phyloP scores from a whole-genome alignment of 2,888 invertebrate species.

The Xestoiulus laeticollis region DNA sequence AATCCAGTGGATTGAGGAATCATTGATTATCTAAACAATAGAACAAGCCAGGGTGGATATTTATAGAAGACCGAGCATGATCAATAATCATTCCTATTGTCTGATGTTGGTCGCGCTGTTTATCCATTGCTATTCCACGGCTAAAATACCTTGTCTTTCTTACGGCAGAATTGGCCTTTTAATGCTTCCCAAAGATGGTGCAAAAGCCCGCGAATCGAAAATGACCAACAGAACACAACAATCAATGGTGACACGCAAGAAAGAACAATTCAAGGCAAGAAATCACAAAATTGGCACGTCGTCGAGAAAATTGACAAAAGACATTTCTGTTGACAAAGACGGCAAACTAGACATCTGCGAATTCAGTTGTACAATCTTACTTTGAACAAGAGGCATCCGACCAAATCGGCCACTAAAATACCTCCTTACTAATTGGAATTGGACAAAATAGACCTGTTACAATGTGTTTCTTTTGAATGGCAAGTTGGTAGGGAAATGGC shows the following conservation, averaged over 20 bases:
- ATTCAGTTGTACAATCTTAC: neutral
- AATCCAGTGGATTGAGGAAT: slow-evolving; percentile 21
- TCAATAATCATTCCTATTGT: slow-evolving; percentile 34
- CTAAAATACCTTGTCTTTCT: neutral
- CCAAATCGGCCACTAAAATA: neutral
- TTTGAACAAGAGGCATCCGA: neutral
- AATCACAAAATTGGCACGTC: slow-evolving; percentile 1
- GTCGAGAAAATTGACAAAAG: neutral
- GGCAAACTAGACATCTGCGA: neutral
- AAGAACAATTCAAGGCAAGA: slow-evolving; percentile 22
- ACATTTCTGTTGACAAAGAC: neutral
- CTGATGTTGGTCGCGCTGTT: neutral
- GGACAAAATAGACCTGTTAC: neutral
- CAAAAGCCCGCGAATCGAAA: neutral
- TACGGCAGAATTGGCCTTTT: neutral
- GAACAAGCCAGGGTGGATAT: neutral
- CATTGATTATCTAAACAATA: slow-evolving; percentile 39
- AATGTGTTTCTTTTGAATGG: neutral
- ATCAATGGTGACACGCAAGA: slow-evolving; percentile 19
- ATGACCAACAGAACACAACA: neutral
- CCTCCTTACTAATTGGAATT: neutral
- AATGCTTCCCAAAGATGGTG: neutral
- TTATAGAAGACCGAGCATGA: neutral
- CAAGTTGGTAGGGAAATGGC: neutral
- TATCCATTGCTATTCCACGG: neutral